Evolutionary conservation across 2,888 invertebrate genomes (phyloP).

Genomic region (Dryocosmus kuriphilus): DNA sequence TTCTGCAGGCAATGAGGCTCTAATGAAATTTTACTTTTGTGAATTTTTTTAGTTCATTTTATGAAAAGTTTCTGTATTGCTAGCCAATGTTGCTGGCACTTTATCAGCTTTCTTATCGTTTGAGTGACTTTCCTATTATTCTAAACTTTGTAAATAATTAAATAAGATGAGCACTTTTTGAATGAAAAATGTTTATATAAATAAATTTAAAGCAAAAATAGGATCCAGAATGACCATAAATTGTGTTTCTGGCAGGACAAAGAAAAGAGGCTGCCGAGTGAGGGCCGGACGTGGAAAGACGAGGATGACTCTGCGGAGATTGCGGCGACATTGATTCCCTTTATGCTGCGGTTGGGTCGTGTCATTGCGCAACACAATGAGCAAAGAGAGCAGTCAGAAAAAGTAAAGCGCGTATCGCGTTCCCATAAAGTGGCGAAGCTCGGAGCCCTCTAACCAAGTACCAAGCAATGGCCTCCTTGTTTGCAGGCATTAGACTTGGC

Average conservation of each 20-base stretch:
- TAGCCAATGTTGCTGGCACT: too few species aligned
- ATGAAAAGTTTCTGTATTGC: too few species aligned
- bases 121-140: too few species aligned
- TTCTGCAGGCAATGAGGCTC: too few species aligned
- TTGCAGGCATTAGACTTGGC: conserved; percentile 52
- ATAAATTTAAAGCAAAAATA: neutral
- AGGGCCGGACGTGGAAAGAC: conserved; percentile 1
- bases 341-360: conserved; percentile 58
- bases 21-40: too few species aligned
- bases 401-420: conserved; percentile 68
- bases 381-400: conserved; percentile 67
- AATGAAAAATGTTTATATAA: neutral
- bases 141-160: too few species aligned
- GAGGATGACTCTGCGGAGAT: conserved; percentile 37
- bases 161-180: too few species aligned
- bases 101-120: too few species aligned
- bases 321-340: conserved; percentile 65
- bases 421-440: conserved; percentile 70
- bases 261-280: neutral
- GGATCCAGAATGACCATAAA: neutral
- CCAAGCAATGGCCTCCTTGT: conserved; percentile 52
- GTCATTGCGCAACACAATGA: conserved; percentile 70
- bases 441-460: conserved; percentile 58
- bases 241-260: neutral
- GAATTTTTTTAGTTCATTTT: too few species aligned